Evolutionary conservation across 1,140 invertebrate species (phyloP).

Genomic region (Pseudomyrmex gracilis): DNA sequence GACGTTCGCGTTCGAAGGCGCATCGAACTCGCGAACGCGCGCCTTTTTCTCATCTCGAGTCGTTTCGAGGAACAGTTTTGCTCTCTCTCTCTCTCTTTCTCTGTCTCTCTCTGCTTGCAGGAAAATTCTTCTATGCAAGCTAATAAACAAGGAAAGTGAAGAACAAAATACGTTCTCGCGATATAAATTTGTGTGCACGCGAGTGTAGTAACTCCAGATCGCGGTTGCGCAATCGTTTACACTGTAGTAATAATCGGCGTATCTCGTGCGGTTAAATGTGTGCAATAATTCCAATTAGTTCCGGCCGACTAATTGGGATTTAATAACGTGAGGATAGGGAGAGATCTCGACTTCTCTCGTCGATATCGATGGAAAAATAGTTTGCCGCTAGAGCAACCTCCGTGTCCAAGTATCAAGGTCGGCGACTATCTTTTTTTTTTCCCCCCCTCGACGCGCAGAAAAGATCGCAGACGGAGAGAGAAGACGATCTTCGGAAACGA

Average conservation of each 20-base stretch:
- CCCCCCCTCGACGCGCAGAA: neutral
- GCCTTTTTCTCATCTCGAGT: neutral
- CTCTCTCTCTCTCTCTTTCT: too few species aligned
- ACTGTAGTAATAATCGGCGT: neutral
- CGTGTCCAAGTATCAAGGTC: conserved; percentile 33
- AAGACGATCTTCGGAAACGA: conserved; percentile 4
- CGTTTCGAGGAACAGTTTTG: conserved; percentile 29
- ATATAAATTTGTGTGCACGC: neutral
- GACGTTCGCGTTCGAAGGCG: neutral
- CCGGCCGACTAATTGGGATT: neutral
- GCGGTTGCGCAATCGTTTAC: neutral
- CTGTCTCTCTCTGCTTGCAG: neutral
- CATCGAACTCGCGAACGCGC: conserved; percentile 40
- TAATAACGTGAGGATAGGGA: neutral
- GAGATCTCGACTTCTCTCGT: neutral
- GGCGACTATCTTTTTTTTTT: conserved; percentile 9
- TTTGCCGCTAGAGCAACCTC: too few species aligned
- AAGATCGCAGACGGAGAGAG: neutral
- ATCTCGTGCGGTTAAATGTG: neutral
- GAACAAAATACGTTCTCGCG: neutral
- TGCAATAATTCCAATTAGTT: neutral
- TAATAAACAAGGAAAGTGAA: conserved; percentile 5
- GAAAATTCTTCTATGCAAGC: neutral
- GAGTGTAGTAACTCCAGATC: neutral
- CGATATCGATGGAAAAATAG: neutral